Conservation (phyloP, 30 jellyfish, hydroid and myxozoan species). For the Chrysaora quinquecirrha region DNA sequence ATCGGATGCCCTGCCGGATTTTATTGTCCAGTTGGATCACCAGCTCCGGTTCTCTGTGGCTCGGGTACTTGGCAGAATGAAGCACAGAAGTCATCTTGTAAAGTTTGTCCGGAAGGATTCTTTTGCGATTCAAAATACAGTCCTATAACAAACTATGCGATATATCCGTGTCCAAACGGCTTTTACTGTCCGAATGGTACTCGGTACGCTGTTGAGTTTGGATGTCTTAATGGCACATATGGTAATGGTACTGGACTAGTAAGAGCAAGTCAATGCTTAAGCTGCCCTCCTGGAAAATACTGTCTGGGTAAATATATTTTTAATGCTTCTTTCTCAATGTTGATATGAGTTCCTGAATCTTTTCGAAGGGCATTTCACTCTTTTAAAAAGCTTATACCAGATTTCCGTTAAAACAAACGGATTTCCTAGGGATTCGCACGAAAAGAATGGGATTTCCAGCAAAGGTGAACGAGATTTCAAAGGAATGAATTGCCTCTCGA, state of each 20-base stretch:
- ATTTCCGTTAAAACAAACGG: no score
- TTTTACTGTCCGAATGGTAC: slow-evolving; percentile 97
- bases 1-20: slow-evolving; percentile 70
- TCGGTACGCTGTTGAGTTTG: slow-evolving; percentile 70
- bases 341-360: not conserved
- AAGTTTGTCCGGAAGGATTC: slow-evolving; percentile 80
- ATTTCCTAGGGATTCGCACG: no score
- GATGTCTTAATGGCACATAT: slow-evolving; percentile 91
- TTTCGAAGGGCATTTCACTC: no score
- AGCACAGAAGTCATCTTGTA: slow-evolving; percentile 54
- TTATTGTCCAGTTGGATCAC: slow-evolving; percentile 84
- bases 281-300: slow-evolving; percentile 92
- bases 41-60: slow-evolving; percentile 77
- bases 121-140: slow-evolving; percentile 80
- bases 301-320: slow-evolving; percentile 76
- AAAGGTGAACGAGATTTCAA: no score
- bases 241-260: slow-evolving; percentile 81
- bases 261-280: slow-evolving; percentile 75
- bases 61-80: slow-evolving; percentile 88
- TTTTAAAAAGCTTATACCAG: no score
- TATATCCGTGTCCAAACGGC: slow-evolving; percentile 88
- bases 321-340: not conserved
- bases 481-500: no score
- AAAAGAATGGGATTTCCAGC: no score
- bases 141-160: slow-evolving; percentile 69